Evolutionary conservation across 2,888 invertebrate genomes (phyloP).

Genomic region (Tetheella fluctuosa): DNA sequence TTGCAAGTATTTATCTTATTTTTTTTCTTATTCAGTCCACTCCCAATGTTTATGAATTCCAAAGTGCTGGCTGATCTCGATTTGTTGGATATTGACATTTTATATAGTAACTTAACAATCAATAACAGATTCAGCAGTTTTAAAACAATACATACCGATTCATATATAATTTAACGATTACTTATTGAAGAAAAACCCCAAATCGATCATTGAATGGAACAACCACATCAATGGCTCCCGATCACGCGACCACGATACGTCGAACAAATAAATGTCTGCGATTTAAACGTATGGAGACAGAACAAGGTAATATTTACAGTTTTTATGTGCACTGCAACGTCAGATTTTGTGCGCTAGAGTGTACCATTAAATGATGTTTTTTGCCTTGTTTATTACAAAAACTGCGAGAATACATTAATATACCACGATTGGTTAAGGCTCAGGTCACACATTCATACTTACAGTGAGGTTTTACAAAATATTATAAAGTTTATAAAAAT

Average conservation of each 20-base stretch:
- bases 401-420: no score
- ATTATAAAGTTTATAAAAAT: no score
- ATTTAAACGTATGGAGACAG: not conserved
- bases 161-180: not conserved
- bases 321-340: not conserved
- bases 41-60: no score
- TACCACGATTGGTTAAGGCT: no score
- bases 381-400: no score
- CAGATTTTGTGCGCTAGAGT: not conserved
- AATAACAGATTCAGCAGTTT: not conserved
- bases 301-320: not conserved
- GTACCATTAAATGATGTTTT: not conserved
- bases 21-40: no score
- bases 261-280: conserved; percentile 1
- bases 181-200: conserved; percentile 1
- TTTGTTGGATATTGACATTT: no score
- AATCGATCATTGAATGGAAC: conserved; percentile 7
- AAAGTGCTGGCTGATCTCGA: no score
- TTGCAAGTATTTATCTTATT: no score
- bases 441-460: no score
- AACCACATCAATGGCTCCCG: not conserved
- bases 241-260: conserved; percentile 1
- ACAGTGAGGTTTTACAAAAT: no score
- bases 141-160: not conserved
- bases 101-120: no score